These are phyloP conservation scores for Hypothenemus hampei DNA, from an alignment of 1,140 invertebrate genomes.

Conservation along the genomic window DNA sequence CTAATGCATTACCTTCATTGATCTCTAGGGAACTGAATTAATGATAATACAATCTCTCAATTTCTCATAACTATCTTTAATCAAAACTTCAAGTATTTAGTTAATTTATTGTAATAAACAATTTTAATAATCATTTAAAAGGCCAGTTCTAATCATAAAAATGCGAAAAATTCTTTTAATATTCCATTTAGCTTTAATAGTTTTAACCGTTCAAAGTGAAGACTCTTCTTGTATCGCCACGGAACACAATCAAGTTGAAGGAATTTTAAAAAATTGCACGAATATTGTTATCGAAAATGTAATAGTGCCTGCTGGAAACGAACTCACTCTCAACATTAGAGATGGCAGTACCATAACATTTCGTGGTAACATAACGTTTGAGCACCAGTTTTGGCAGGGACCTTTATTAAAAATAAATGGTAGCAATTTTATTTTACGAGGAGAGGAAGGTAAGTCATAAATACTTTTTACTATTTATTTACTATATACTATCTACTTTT, in stretches of 20 bases:
- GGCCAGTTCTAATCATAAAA: not conserved
- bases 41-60: not conserved
- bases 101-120: not conserved
- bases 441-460: constrained; percentile 7
- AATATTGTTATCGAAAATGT: constrained; percentile 7
- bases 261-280: not conserved
- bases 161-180: not conserved
- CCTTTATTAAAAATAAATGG: constrained; percentile 6
- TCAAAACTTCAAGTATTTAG: not conserved
- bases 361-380: constrained; percentile 7
- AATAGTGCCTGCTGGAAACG: constrained; percentile 7
- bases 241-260: not conserved
- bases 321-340: constrained; percentile 1
- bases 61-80: not conserved
- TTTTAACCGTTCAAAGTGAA: not conserved
- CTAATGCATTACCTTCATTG: too few relatives aligned
- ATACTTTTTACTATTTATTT: not conserved
- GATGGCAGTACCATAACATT: not conserved
- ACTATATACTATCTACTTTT: too few relatives aligned
- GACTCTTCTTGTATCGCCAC: not conserved
- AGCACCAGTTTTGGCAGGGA: constrained; percentile 5
- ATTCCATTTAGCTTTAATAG: not conserved
- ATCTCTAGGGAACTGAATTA: too few relatives aligned
- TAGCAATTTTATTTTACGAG: constrained; percentile 2
- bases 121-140: not conserved